Base-by-base conservation (phyloP, 2,888 invertebrate species). In the Heterodera filipjevi region DNA sequence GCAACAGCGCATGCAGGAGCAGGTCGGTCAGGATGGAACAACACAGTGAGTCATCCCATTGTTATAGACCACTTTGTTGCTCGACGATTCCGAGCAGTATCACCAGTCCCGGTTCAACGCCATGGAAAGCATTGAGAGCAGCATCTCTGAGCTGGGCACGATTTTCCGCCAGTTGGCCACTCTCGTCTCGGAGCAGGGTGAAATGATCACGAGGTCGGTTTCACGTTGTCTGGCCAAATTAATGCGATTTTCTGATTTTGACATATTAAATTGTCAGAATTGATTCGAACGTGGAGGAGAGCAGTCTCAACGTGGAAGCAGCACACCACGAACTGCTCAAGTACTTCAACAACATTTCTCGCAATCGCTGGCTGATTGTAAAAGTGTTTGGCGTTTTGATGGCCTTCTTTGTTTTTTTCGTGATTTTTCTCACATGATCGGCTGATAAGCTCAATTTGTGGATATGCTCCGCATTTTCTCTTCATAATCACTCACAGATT, bases 111-210 rank as follows among this genome's bases (percentile, higher is more conserved):
- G 99, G 86, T 96, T 96, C 64, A 96, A 96, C 90, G 96, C 98
- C 0, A 98, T 99, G 97, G 96, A 98, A 90, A 96, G 95, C 90
- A 99, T 99, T 89, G 99, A 99, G 91, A 95, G 95, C 75, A 98
- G 98, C 30, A 98, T 99, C 87, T 96, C 98, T 22, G 99, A 99
- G 77, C 91, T 99, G 71, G 99, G 99, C n/a, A 95, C 95, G 19
- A 98, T 99, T 89, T 99, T 98, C 90, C 89, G 90, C 75, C 91
- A 92, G 83, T 85, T 91, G 76, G 91, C 91, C 30, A 89, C 89
- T 77, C 96, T 99, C 95, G 97, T 99, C 3, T 95, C 96, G 89
- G 96, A 97, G 90, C 96, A 97, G 81, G 99, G 98, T 90, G 99
- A 99, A 92, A 95, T 96, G 91, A 89, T 87, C 44, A 86, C 85